phyloP scores from a whole-genome alignment of 2,888 invertebrate species.

The Amblyjoppa fuscipennis region DNA sequence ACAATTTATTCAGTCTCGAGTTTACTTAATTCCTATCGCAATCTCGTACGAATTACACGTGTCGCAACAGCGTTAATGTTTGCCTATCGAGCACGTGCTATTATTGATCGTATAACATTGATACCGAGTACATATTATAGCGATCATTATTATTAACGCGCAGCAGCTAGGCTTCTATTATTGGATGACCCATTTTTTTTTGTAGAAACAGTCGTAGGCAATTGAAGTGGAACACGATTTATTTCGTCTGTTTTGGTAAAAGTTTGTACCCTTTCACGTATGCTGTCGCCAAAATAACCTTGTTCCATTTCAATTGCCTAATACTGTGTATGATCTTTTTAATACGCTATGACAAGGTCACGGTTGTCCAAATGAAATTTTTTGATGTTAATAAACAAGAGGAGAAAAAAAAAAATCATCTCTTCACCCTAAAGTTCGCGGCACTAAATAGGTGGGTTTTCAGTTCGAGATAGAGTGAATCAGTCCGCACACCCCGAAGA shows the following conservation, averaged over 20 bases:
- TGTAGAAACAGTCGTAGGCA: too few species aligned
- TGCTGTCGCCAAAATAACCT: too few species aligned
- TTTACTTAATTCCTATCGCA: slow-evolving; percentile 12
- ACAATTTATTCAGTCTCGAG: slow-evolving; percentile 8
- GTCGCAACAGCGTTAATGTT: slow-evolving; percentile 14
- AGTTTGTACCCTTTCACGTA: too few species aligned
- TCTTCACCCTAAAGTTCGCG: neutral
- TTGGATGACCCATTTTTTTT: neutral
- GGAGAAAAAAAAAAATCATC: neutral
- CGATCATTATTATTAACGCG: slow-evolving; percentile 1
- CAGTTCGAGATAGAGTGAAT: neutral
- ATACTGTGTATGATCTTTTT: neutral
- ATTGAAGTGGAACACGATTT: too few species aligned
- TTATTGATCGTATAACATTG: neutral
- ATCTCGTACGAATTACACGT: neutral
- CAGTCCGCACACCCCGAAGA: neutral
- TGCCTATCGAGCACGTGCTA: neutral
- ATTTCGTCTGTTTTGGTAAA: too few species aligned
- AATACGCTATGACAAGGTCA: neutral
- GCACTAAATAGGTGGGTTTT: slow-evolving; percentile 2
- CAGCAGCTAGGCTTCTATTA: neutral
- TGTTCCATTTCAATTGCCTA: too few species aligned
- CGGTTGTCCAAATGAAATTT: neutral
- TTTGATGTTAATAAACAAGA: neutral
- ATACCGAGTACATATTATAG: neutral